These are phyloP conservation scores for Xiphydria camelus DNA, from an alignment of 2,888 invertebrate genomes.

Conservation along the genomic window DNA sequence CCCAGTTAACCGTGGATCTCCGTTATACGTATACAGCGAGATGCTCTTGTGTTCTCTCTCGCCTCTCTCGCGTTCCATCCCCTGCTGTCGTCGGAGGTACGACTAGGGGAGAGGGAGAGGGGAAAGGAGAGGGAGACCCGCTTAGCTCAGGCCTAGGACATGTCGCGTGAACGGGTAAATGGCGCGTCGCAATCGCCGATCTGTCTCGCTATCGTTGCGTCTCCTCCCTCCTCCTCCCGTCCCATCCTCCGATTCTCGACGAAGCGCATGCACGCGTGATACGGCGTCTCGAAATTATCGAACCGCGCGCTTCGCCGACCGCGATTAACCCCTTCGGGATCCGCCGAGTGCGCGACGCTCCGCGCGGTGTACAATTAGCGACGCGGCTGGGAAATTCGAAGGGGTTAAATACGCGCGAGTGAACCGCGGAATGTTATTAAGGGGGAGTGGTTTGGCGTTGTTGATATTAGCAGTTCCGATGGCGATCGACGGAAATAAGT, in stretches of 20 bases:
- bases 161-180: constrained; percentile 30
- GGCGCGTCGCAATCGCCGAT: constrained; percentile 24
- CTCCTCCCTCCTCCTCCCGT: background rate
- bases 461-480: no score
- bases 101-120: background rate
- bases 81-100: background rate
- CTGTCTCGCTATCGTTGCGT: constrained; percentile 23
- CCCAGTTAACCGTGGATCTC: constrained; percentile 16
- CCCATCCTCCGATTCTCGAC: background rate
- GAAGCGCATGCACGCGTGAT: background rate
- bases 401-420: no score
- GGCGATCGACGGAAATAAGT: no score
- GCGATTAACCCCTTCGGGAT: background rate
- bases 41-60: background rate
- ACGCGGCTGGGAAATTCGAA: no score
- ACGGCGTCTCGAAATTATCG: constrained; percentile 1
- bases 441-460: no score
- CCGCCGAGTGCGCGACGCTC: no score
- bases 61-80: no score
- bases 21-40: background rate
- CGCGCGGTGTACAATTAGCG: no score
- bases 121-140: background rate
- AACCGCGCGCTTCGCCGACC: background rate
- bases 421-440: no score
- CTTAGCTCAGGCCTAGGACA: constrained; percentile 15